Evolutionary conservation across 2,888 invertebrate genomes (phyloP).

Genomic region (Pandemis heparana): DNA sequence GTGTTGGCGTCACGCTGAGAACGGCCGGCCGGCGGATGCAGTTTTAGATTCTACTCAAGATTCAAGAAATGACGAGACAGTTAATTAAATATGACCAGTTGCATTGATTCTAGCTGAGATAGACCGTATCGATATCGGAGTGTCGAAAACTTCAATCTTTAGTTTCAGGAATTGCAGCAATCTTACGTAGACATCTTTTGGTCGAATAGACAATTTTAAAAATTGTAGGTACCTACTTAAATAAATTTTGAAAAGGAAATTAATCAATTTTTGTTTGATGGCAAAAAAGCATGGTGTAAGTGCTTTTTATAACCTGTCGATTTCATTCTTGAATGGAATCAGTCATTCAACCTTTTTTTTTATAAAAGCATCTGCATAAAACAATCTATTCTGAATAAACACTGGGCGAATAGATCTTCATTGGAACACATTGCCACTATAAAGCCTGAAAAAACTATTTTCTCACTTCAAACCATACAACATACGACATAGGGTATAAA

Average conservation of each 20-base stretch:
- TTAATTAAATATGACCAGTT: conserved; percentile 80
- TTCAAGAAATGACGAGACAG: conserved; percentile 72
- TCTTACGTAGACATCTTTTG: not conserved
- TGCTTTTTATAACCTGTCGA: conserved; percentile 14
- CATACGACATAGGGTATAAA: conserved; percentile 3
- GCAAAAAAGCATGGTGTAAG: too few relatives aligned
- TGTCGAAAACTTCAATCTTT: conserved; percentile 2
- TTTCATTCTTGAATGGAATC: conserved; percentile 41
- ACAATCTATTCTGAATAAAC: conserved; percentile 70
- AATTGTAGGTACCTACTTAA: too few relatives aligned
- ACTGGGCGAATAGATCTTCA: conserved; percentile 60
- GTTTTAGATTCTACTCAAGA: conserved; percentile 77
- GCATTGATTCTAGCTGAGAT: conserved; percentile 61
- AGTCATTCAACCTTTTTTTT: conserved; percentile 45
- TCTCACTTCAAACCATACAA: conserved; percentile 11
- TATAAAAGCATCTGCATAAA: conserved; percentile 73
- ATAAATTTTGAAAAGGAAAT: not conserved
- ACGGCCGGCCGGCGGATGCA: conserved; percentile 82
- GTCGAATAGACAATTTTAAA: too few relatives aligned
- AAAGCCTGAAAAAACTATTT: conserved; percentile 53
- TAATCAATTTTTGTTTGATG: too few relatives aligned
- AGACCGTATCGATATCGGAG: conserved; percentile 11
- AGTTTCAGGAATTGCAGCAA: not conserved
- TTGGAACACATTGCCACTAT: conserved; percentile 76
- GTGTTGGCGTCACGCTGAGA: conserved; percentile 82